A percentile compares a stretch with the other conserved stretches of the same genome.
These are phyloP conservation scores for Bos indicus DNA, from an alignment of 2,113 vertebrate species.

Conservation along the genomic window DNA sequence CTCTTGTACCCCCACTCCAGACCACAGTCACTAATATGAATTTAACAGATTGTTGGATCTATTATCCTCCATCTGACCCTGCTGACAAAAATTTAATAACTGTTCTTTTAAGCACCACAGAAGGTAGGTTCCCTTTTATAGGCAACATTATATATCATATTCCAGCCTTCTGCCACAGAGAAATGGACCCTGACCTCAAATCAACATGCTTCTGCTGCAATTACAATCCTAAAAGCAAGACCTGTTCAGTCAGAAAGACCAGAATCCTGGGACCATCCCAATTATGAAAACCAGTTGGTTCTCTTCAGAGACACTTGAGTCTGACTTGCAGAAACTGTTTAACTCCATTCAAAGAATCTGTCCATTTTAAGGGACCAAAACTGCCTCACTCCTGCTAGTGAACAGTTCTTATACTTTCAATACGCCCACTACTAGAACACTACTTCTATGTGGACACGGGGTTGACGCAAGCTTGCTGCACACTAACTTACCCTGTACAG, in stretches of 20 bases:
- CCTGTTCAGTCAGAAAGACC: neutral
- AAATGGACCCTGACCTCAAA: neutral
- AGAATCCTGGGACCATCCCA: neutral
- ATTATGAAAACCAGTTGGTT: neutral
- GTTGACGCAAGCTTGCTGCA: neutral
- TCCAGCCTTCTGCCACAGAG: neutral
- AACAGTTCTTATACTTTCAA: neutral
- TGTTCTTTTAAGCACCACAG: neutral
- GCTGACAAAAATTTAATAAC: neutral
- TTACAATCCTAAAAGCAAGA: neutral
- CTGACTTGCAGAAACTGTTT: neutral
- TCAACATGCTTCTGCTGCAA: neutral
- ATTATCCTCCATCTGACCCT: neutral
- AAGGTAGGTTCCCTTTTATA: neutral
- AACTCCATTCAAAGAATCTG: neutral
- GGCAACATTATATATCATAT: neutral
- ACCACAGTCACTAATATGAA: neutral
- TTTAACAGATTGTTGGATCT: neutral
- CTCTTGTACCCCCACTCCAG: neutral
- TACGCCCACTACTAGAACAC: neutral
- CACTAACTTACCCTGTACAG: neutral
- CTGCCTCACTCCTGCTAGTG: neutral
- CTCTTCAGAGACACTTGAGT: neutral
- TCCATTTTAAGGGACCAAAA: neutral
- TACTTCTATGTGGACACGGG: neutral